Evolutionary conservation across 2,888 invertebrate genomes (phyloP), one percentile per base, ranked within the genome.

Genomic region (Rhamphomyia laevipes): DNA sequence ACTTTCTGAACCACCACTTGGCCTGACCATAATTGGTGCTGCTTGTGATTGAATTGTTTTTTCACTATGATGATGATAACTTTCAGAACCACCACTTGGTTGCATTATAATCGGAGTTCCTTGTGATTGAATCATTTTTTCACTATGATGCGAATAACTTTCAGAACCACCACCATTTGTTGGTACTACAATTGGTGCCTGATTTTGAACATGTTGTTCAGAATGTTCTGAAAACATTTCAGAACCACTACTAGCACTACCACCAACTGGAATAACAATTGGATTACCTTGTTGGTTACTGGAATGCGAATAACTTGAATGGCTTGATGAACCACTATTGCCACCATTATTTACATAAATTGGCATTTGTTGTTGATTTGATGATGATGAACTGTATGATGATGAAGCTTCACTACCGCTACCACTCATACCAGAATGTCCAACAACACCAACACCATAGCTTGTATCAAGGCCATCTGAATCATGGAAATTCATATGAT

Each of bases 51-150:
- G 58, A 0, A 62, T 54, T 5, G 58, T 52, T 17, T 60, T 62
- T 49, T 64, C 63, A 46, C 59, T 57, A 44, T 62, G 63, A 47
- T 62, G 64, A 15, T 62, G 53, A 44, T 59, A 67, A 9, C 60
- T 62, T 50, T 65, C 59, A 2, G 65, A 62, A 23, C 61, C 61
- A 23, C 58, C 59, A 30, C 46, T 27, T 50, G 63, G 46, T 46
- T 60, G 38, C 53, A 53, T 15, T n/a, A 58, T 58, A 2, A 56
- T 51, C 2, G 61, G 49, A 30, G 50, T 47, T 3, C 54, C 27
- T 48, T 59, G 63, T 23, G 57, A 57, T 7, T 59, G 59, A 1
- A 59, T 51, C 5, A 17, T n/a, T 46, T 51, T 55, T 48, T 56
- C 52, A 21, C 55, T 55, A 45, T 55, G 57, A 30, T 49, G 52